Evolutionary conservation across 1,140 invertebrate species (phyloP), one percentile per base, ranked within the genome.

Genomic region (Ruditapes philippinarum): DNA sequence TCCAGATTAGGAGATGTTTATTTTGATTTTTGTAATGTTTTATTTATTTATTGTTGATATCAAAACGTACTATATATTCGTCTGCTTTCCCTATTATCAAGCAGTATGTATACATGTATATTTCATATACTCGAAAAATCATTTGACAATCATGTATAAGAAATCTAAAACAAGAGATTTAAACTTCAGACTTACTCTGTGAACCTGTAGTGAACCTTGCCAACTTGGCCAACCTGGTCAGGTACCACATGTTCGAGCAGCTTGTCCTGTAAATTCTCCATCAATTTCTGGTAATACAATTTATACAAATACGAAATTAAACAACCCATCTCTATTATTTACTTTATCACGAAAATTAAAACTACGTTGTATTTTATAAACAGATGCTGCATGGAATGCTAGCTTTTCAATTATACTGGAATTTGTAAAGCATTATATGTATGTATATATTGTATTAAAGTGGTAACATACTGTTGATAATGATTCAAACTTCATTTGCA

Each of bases 221-320:
- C 87, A 40, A 89, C 65, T 45, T 89, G 49, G 1, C 87, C 87
- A 0, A 42, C 36, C 51, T 89, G 87, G 33, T 89, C 79, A 0
- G 87, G 87, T 5, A 89, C 80, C 49, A 74, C 51, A 45, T 89
- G 87, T 51, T 89, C 87, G 25, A 89, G 49, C 25, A 89, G 28
- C 40, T 45, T 54, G 19, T 89, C 87, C 40, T 89, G 87, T 22
- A 89, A 33, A 19, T 51, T 83, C 54, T 89, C 87, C 87, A 89
- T 89, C 12, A 70, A 19, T 70, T 70, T 38, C 33, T 40, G 33
- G 0, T 17, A 9, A 70, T 4, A 70, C 17, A 38, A 36, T 12
- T 45, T 45, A 45, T 14, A 45, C 42, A 45, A 45, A n/a, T 62
- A 28, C 9, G 57, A 62, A 62, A 28, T 5, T 28, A 62, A 3